Evolutionary conservation across 2,113 vertebrate genomes (phyloP).

Genomic region (Mola mola): DNA sequence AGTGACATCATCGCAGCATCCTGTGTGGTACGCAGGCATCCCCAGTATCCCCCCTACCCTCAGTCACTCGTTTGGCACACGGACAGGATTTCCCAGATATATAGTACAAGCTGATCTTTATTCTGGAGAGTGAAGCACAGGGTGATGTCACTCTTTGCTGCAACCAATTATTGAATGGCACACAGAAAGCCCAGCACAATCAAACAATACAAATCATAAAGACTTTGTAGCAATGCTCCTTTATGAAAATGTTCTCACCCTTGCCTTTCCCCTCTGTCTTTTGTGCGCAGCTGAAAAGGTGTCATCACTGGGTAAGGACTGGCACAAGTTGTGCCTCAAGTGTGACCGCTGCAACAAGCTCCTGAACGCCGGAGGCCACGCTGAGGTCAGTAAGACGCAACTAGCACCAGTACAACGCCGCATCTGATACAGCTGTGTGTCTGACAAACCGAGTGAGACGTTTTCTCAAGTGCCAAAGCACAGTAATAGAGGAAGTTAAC

Average conservation of each 20-base stretch:
- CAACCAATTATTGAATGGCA: too few relatives aligned
- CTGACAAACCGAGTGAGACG: neutral
- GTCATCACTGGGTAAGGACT: constrained; percentile 94
- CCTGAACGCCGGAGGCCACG: constrained; percentile 88
- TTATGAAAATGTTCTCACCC: neutral
- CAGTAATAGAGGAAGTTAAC: too few relatives aligned
- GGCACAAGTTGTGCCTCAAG: constrained; percentile 93
- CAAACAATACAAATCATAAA: too few relatives aligned
- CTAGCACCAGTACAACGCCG: neutral
- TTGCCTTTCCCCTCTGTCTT: constrained; percentile 43
- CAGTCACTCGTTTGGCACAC: constrained; percentile 19
- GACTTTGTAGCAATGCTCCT: constrained; percentile 25
- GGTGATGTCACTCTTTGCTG: constrained; percentile 32
- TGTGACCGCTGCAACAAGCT: constrained; percentile 97
- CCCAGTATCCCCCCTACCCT: constrained; percentile 21
- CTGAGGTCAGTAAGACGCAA: constrained; percentile 85
- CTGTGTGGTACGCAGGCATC: constrained; percentile 49
- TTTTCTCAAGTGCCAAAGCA: neutral
- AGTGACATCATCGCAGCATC: constrained; percentile 63
- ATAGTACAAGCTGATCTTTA: constrained; percentile 42
- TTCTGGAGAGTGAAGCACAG: constrained; percentile 40
- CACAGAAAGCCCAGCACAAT: too few relatives aligned
- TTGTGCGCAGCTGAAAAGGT: constrained; percentile 90
- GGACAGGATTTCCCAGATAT: constrained; percentile 29
- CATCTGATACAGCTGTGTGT: too few relatives aligned